phyloP scores from a whole-genome alignment of 1,140 invertebrate species.

The Pygmarrhopalites habei region DNA sequence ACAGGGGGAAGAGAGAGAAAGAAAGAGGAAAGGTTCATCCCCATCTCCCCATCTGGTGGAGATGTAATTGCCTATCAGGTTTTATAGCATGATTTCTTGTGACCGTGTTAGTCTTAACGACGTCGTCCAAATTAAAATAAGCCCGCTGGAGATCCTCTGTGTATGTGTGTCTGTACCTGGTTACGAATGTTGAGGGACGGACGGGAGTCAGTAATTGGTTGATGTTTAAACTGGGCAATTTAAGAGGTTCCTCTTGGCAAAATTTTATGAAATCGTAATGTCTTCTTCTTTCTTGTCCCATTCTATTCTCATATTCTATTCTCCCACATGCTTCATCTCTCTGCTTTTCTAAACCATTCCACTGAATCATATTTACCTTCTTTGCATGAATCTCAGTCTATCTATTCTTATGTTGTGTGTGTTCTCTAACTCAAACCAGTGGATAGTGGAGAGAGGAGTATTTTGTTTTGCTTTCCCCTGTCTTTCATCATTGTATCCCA shows the following conservation, averaged over 20 bases:
- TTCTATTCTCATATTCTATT: too few relatives aligned
- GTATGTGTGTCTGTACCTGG: conserved; percentile 1
- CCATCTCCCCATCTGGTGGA: conserved; percentile 22
- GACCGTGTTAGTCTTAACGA: conserved; percentile 24
- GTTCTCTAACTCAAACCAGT: too few relatives aligned
- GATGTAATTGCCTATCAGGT: conserved; percentile 29
- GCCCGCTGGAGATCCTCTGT: conserved; percentile 12
- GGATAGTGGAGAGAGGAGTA: background rate
- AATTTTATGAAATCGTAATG: conserved; percentile 25
- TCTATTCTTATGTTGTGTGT: too few relatives aligned
- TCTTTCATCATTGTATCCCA: background rate
- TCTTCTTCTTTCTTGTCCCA: conserved; percentile 23
- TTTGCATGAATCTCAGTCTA: too few relatives aligned
- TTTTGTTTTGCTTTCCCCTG: background rate
- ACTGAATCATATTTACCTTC: background rate
- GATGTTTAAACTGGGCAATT: conserved; percentile 27
- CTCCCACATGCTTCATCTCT: background rate
- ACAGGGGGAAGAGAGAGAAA: conserved; percentile 16
- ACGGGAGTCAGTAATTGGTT: conserved; percentile 22
- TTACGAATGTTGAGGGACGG: conserved; percentile 3
- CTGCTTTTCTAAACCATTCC: background rate
- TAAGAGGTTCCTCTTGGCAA: conserved; percentile 23
- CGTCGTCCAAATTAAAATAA: conserved; percentile 34
- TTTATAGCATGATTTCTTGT: conserved; percentile 20
- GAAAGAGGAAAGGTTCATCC: conserved; percentile 8